Conservation (phyloP, 2,797 vertebrate species). For the Helicolenus hilgendorfi region DNA sequence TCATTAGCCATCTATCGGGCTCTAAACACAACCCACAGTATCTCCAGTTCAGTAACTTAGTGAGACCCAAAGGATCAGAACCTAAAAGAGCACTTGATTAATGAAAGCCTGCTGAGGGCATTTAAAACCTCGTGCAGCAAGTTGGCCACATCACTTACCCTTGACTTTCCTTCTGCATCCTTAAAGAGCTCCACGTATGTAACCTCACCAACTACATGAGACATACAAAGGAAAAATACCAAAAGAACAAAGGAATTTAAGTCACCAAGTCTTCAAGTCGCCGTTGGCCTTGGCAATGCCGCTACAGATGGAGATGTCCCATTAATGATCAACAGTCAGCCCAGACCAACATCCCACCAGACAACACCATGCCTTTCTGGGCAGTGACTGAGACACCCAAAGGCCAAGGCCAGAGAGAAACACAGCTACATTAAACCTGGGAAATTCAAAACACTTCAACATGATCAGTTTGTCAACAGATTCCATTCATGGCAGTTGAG, state of each 20-base stretch:
- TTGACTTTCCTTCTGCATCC: slow-evolving; percentile 99
- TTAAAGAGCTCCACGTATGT: slow-evolving; percentile 99
- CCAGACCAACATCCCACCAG: slow-evolving; percentile 97
- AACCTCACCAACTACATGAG: slow-evolving; percentile 99
- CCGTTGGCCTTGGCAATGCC: slow-evolving; percentile 97
- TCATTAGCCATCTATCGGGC: slow-evolving; percentile 87
- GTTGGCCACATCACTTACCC: slow-evolving; percentile 99
- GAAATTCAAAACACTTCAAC: slow-evolving; percentile 93
- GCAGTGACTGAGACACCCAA: slow-evolving; percentile 95
- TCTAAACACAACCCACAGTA: slow-evolving; percentile 88
- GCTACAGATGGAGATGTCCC: slow-evolving; percentile 96
- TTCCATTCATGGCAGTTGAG: slow-evolving; percentile 83
- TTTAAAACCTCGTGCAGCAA: slow-evolving; percentile 98
- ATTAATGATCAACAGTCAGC: slow-evolving; percentile 98
- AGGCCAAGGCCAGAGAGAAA: slow-evolving; percentile 96
- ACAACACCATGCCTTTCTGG: slow-evolving; percentile 96
- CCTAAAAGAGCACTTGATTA: slow-evolving; percentile 89
- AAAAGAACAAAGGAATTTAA: slow-evolving; percentile 99
- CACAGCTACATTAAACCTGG: slow-evolving; percentile 95
- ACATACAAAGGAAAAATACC: slow-evolving; percentile 99
- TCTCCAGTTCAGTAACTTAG: slow-evolving; percentile 85
- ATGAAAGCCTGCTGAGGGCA: slow-evolving; percentile 96
- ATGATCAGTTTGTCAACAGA: slow-evolving; percentile 97
- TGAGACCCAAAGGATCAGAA: slow-evolving; percentile 85
- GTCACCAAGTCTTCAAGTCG: slow-evolving; percentile 97